Evolutionary conservation across 1,140 invertebrate genomes (phyloP).

Genomic region (Littorina saxatilis): DNA sequence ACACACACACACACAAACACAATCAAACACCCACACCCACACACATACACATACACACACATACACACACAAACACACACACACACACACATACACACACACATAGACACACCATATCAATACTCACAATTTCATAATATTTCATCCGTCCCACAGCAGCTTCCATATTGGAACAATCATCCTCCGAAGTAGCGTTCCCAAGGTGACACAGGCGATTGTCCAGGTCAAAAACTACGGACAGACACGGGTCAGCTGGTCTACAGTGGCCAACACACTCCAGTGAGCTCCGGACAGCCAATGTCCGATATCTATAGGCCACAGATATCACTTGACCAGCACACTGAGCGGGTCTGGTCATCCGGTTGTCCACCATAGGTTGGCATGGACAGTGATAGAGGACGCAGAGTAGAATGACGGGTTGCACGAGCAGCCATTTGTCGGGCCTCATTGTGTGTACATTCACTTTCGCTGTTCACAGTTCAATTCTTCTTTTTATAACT

Average conservation of each 20-base stretch:
- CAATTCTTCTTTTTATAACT: no score
- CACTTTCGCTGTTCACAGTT: no score
- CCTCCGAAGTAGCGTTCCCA: not conserved
- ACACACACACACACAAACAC: no score
- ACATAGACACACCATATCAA: not conserved
- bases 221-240: not conserved
- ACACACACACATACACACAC: no score
- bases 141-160: not conserved
- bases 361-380: not conserved
- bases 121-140: not conserved
- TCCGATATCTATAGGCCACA: not conserved
- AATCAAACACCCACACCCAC: no score
- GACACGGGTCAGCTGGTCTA: not conserved
- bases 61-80: no score
- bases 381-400: no score
- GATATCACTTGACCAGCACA: not conserved
- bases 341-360: not conserved
- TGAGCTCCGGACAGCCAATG: not conserved
- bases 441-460: no score
- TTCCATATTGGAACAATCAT: constrained; percentile 8
- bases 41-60: not conserved
- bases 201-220: not conserved
- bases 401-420: no score
- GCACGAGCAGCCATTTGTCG: no score
- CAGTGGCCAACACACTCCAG: not conserved